A percentile compares a stretch with the other conserved stretches of the same genome.
These are phyloP conservation scores for Gavia stellata DNA, from an alignment of 2,113 vertebrate genomes.

Conservation along the genomic window DNA sequence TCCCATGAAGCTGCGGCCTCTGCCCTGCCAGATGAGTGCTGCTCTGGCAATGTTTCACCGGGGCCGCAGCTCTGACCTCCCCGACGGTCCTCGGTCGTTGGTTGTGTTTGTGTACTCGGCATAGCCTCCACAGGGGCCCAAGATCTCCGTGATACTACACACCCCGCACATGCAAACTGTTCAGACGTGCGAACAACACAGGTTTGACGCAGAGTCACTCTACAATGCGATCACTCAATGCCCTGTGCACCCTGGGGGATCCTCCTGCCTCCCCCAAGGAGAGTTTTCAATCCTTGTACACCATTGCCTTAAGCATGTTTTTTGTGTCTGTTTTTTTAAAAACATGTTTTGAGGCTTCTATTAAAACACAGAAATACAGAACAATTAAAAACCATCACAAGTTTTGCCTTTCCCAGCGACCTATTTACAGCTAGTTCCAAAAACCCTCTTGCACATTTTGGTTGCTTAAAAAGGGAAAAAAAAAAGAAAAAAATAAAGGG, in stretches of 20 bases:
- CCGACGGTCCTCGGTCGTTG: neutral
- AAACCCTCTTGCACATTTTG: conserved; percentile 54
- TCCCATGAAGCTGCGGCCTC: neutral
- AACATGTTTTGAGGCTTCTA: conserved; percentile 82
- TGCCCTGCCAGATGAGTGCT: accelerated
- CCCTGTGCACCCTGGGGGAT: neutral
- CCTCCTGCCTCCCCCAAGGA: neutral
- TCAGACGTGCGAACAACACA: neutral
- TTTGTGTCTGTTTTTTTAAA: conserved; percentile 28
- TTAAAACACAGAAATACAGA: conserved; percentile 95
- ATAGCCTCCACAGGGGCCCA: neutral
- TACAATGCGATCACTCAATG: neutral
- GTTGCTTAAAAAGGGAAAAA: neutral
- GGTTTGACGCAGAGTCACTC: neutral
- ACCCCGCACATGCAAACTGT: neutral
- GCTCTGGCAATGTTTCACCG: neutral
- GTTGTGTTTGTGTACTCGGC: neutral
- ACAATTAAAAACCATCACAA: conserved; percentile 91
- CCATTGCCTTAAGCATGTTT: neutral
- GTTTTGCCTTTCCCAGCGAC: conserved; percentile 74
- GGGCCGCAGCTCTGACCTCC: neutral
- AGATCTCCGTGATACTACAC: neutral
- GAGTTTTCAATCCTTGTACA: conserved; percentile 6
- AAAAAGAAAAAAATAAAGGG: no score
- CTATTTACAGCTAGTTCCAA: conserved; percentile 86